Evolutionary conservation across 2,797 vertebrate genomes (phyloP).

Genomic region (Sorex maritimensis): DNA sequence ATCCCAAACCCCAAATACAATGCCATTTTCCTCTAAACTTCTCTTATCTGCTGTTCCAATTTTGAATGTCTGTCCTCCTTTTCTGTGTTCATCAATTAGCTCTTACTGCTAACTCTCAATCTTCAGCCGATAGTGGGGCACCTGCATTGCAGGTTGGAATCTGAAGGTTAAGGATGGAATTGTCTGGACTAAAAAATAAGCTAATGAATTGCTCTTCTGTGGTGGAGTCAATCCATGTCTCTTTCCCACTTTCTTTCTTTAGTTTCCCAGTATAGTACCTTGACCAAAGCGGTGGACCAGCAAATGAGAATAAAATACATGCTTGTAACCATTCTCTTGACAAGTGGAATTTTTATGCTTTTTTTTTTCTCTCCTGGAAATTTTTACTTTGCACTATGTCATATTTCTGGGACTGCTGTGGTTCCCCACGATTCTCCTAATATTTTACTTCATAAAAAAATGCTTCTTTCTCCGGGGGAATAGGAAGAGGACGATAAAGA

Average conservation of each 20-base stretch:
- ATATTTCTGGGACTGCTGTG: neutral
- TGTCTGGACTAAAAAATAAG: neutral
- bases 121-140: neutral
- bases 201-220: neutral
- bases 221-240: neutral
- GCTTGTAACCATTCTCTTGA: neutral
- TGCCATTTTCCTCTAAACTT: slow-evolving; percentile 19
- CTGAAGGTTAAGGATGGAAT: neutral
- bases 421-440: neutral
- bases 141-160: neutral
- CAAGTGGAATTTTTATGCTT: too few species aligned
- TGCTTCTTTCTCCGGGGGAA: neutral
- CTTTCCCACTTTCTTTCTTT: neutral
- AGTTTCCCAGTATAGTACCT: neutral
- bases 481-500: neutral
- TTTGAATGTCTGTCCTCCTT: slow-evolving; percentile 50
- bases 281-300: neutral
- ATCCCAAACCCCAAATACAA: neutral
- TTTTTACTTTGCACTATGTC: neutral
- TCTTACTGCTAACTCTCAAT: neutral
- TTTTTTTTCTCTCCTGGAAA: too few species aligned
- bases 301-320: neutral
- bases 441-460: slow-evolving; percentile 3
- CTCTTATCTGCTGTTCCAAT: slow-evolving; percentile 33
- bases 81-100: slow-evolving; percentile 19